Percentiles rank a stretch among this genome's conserved stretches.
Evolutionary conservation across 2,797 vertebrate genomes (phyloP).

Genomic region (Mus caroli): DNA sequence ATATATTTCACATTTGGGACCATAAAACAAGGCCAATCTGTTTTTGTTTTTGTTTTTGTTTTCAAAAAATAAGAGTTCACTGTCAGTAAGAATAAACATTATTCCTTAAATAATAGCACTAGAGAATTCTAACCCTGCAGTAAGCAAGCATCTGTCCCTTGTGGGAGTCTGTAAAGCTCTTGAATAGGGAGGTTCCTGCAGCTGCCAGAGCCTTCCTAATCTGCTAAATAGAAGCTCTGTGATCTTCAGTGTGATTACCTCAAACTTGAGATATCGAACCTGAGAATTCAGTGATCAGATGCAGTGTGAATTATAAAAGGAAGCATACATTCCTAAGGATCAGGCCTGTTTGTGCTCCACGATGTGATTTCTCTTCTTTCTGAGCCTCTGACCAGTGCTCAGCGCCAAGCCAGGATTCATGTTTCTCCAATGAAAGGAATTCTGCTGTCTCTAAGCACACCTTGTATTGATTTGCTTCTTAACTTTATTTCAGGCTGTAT

Average conservation of each 20-base stretch:
- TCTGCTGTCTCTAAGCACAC: neutral
- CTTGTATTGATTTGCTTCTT: neutral
- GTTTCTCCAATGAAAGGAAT: neutral
- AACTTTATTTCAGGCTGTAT: conserved; percentile 34
- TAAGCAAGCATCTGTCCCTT: conserved; percentile 71
- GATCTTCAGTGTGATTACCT: conserved; percentile 71
- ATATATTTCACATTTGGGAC: conserved; percentile 3
- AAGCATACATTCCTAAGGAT: neutral
- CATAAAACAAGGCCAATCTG: neutral
- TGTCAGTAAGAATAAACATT: conserved; percentile 69
- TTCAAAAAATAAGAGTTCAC: conserved; percentile 39
- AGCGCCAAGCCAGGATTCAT: neutral
- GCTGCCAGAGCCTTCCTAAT: conserved; percentile 70
- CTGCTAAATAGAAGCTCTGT: conserved; percentile 72
- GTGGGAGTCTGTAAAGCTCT: conserved; percentile 50
- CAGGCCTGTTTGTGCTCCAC: neutral
- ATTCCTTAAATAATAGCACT: conserved; percentile 45
- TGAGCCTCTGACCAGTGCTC: neutral
- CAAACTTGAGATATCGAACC: conserved; percentile 62
- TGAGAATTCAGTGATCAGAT: conserved; percentile 58
- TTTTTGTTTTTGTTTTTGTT: no score
- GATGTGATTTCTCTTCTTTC: neutral
- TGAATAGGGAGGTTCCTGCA: conserved; percentile 71
- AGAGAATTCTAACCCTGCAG: conserved; percentile 70
- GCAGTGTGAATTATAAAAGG: conserved; percentile 68